A percentile compares a stretch with the other conserved stretches of the same genome.
phyloP scores from a whole-genome alignment of 2,113 vertebrate species.

The Melanocharis versteri region DNA sequence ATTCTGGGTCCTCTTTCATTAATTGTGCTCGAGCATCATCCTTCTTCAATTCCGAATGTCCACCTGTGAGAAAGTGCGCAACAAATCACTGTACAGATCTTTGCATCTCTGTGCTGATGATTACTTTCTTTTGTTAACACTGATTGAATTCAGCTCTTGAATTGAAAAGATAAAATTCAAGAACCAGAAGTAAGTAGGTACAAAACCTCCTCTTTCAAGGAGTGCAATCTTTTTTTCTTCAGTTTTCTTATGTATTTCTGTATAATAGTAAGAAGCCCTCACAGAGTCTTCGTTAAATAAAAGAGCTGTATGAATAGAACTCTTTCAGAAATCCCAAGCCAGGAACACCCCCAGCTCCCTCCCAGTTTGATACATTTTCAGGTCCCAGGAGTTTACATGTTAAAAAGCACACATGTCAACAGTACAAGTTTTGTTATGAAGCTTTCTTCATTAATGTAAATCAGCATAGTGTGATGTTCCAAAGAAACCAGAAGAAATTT shows the following conservation, averaged over 20 bases:
- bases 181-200: neutral
- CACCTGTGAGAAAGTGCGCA: conserved; percentile 70
- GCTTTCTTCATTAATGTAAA: neutral
- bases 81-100: neutral
- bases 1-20: conserved; percentile 98
- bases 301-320: neutral
- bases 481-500: neutral
- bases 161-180: neutral
- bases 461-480: neutral
- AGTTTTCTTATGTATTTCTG: neutral
- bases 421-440: neutral
- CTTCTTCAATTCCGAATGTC: conserved; percentile 91
- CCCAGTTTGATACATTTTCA: neutral
- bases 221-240: neutral
- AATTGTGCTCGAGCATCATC: conserved; percentile 97
- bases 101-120: neutral
- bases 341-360: neutral
- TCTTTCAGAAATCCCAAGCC: neutral
- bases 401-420: neutral
- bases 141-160: neutral
- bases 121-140: neutral
- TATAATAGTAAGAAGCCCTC: neutral
- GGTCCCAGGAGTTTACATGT: neutral
- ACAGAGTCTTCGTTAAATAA: neutral
- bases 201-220: neutral